Conservation (phyloP, 2,888 invertebrate genomes). For the Drosophila cyrtoloma region DNA sequence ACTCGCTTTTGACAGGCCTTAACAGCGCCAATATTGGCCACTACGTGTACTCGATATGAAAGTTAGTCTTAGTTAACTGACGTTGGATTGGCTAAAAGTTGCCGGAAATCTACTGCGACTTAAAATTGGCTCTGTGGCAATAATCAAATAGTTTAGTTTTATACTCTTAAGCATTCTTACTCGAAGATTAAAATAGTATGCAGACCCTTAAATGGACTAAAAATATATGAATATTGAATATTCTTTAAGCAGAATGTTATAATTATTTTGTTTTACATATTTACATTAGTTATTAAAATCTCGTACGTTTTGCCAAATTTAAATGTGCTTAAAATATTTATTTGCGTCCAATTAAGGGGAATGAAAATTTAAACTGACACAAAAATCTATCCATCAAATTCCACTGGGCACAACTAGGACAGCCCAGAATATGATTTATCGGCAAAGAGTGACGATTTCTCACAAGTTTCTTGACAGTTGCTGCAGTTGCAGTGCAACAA, state of each 20-base stretch:
- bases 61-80: conserved; percentile 22
- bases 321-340: neutral
- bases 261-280: neutral
- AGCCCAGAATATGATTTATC: conserved; percentile 50
- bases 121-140: neutral
- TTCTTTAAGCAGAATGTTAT: neutral
- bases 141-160: neutral
- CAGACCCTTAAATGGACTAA: neutral
- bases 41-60: conserved; percentile 32
- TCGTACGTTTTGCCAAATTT: neutral
- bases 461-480: conserved; percentile 57
- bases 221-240: neutral
- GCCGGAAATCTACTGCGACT: conserved; percentile 20
- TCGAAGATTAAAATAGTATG: neutral
- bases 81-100: conserved; percentile 14
- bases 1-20: conserved; percentile 42
- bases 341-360: neutral
- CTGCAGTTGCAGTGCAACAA: conserved; percentile 43
- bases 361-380: neutral
- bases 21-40: conserved; percentile 31
- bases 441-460: conserved; percentile 51
- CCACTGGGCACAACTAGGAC: conserved; percentile 37
- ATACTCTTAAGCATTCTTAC: neutral
- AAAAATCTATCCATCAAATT: conserved; percentile 26
- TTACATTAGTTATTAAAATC: neutral